Percentiles rank a stretch among this genome's conserved stretches.
Conservation (phyloP, 1,140 invertebrate genomes). For the Pseudomyrmex gracilis region DNA sequence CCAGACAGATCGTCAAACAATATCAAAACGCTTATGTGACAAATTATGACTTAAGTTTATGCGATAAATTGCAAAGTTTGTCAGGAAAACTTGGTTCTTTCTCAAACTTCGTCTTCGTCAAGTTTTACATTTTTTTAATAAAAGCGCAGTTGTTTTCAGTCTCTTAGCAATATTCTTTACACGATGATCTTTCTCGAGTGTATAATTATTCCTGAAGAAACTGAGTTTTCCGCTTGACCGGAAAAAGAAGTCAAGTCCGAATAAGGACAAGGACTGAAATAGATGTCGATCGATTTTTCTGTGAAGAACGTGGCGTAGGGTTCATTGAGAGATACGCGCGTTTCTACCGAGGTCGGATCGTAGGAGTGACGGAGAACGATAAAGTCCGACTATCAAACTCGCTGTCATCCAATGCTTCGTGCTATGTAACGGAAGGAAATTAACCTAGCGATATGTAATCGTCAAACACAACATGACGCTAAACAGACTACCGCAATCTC, state of each 20-base stretch:
- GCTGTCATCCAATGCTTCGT: slow-evolving; percentile 18
- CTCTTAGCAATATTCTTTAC: no score
- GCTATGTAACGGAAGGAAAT: slow-evolving; percentile 46
- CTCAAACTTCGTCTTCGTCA: no score
- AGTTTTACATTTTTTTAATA: no score
- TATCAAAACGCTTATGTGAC: slow-evolving; percentile 21
- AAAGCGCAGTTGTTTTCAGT: no score
- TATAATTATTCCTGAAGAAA: slow-evolving; percentile 10
- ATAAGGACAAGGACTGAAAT: slow-evolving; percentile 28
- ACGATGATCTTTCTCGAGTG: neutral
- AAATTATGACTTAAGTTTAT: no score
- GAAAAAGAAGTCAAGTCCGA: neutral
- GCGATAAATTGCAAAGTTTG: no score
- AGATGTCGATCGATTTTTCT: slow-evolving; percentile 45
- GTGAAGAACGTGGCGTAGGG: slow-evolving; percentile 37
- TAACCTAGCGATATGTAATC: slow-evolving; percentile 49
- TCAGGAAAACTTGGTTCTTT: neutral
- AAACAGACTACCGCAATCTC: neutral
- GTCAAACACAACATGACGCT: neutral
- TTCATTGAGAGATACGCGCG: slow-evolving; percentile 45
- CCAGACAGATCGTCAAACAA: slow-evolving; percentile 13
- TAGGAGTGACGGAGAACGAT: slow-evolving; percentile 12
- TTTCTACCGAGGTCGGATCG: neutral
- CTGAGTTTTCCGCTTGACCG: neutral
- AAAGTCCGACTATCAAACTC: slow-evolving; percentile 19